These are phyloP conservation scores for Oostethus manadensis DNA, from an alignment of 2,113 vertebrate genomes.

Conservation along the genomic window DNA sequence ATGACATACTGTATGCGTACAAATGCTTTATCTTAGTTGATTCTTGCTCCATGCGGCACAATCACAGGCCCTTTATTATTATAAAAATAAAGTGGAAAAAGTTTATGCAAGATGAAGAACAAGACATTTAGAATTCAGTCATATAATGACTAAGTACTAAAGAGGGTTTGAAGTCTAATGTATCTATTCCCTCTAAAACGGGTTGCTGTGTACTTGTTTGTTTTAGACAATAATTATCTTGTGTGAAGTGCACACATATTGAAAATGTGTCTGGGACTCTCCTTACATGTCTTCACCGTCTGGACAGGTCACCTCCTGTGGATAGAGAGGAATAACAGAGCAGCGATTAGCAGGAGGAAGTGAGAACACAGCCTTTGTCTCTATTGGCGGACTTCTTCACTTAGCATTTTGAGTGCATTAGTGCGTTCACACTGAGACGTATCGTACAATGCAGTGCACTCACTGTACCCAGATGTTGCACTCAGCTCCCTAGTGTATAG, in stretches of 20 bases:
- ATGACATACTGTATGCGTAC: too few relatives aligned
- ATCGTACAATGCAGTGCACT: too few relatives aligned
- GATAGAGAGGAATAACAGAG: constrained; percentile 9
- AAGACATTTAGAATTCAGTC: constrained; percentile 52
- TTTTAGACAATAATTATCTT: background rate
- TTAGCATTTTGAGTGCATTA: too few relatives aligned
- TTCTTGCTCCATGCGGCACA: too few relatives aligned
- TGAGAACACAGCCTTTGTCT: background rate
- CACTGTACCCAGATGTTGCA: too few relatives aligned
- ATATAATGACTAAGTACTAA: constrained; percentile 64
- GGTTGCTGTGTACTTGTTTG: background rate
- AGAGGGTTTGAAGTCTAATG: constrained; percentile 9
- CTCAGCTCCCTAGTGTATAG: too few relatives aligned
- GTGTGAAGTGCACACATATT: background rate
- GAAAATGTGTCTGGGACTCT: background rate
- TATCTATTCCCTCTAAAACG: constrained; percentile 5
- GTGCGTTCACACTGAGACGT: too few relatives aligned
- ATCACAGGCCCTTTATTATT: constrained; percentile 35
- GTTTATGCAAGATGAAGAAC: constrained; percentile 23
- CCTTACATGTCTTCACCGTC: constrained; percentile 52
- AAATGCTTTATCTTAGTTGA: too few relatives aligned
- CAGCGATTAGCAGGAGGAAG: constrained; percentile 1
- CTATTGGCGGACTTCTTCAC: too few relatives aligned
- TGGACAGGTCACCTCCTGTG: constrained; percentile 73
- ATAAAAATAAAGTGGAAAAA: constrained; percentile 39